Evolutionary conservation across 1,140 invertebrate genomes (phyloP).

Genomic region (Aphaenogaster rudis): DNA sequence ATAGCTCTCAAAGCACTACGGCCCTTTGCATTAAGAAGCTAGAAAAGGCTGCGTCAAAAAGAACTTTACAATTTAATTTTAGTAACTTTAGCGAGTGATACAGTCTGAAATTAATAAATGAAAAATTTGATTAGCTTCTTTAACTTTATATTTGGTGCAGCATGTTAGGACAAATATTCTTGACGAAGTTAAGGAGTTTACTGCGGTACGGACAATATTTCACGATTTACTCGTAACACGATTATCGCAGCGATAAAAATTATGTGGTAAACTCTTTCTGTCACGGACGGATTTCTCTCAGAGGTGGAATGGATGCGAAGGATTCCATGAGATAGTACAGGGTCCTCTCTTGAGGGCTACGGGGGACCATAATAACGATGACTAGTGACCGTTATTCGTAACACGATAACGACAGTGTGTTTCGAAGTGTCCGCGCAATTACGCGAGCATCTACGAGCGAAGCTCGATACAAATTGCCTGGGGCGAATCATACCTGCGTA

Average conservation of each 20-base stretch:
- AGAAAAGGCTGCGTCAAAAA: background rate
- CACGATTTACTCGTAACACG: slow-evolving; percentile 26
- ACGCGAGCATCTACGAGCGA: slow-evolving; percentile 10
- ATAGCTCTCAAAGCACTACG: background rate
- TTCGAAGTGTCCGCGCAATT: slow-evolving; percentile 18
- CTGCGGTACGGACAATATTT: background rate
- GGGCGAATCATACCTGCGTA: background rate
- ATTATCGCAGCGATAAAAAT: slow-evolving; percentile 28
- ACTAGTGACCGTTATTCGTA: slow-evolving; percentile 36
- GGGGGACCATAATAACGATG: slow-evolving; percentile 29
- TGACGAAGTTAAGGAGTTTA: background rate
- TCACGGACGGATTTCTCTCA: slow-evolving; percentile 8
- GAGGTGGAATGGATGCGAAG: slow-evolving; percentile 7
- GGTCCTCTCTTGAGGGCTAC: background rate
- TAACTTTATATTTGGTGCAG: background rate
- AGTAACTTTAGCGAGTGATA: slow-evolving; percentile 9
- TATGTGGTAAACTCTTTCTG: slow-evolving; percentile 25
- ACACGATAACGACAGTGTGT: slow-evolving; percentile 32
- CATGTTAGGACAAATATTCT: background rate
- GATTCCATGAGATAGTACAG: background rate
- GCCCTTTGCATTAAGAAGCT: background rate
- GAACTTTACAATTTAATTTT: background rate
- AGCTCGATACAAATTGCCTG: slow-evolving; percentile 38
- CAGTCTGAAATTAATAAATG: slow-evolving; percentile 2
- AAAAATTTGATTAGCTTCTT: slow-evolving; percentile 8